Evolutionary conservation across 1,140 invertebrate genomes (phyloP), one percentile per base, ranked within the genome.

Genomic region (Neodiprion lecontei): DNA sequence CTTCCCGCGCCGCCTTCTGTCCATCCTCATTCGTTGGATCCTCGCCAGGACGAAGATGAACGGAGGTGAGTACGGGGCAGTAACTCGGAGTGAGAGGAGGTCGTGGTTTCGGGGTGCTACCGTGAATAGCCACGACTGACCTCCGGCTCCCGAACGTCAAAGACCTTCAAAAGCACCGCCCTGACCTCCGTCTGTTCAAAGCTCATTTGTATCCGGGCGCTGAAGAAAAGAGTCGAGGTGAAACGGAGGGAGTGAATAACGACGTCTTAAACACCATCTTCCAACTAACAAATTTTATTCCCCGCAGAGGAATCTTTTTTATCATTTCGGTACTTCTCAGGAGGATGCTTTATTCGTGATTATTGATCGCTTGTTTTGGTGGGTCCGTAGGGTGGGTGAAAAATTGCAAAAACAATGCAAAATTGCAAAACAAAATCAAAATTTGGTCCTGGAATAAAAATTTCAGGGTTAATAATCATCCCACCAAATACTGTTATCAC

Each of bases 201-300:
- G 77, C 83, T 85, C 84, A 85, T 85, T 83, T 86, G 82, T 87
- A 86, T 81, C 80, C 79, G 73, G 73, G 68, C 78, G 76, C 73
- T 75, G n/a, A 14, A 61, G n/a, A 61, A 61, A 61, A 61, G 53
- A 61, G 53, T 14, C 53, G 53, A 17, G 53, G 53, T 14, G n/a
- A 61, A 61, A 61, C 9, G 4, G n/a, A 61, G n/a, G 11, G 53
- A 61, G n/a, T 61, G 53, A 61, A 61, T 61, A 61, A 61, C 53
- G 53, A 61, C 53, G 53, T 61, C 53, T 61, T 61, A 61, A 61
- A 61, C 53, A 61, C 53, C n/a, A 61, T 61, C 53, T 61, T 61
- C 11, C 53, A 14, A 7, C 28, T 40, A 40, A 40, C 5, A 17
- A 61, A 61, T 14, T 61, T 61, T 9, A 9, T 14, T 61, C n/a